phyloP scores from a whole-genome alignment of 2,888 invertebrate species.

The Heliconius cydno region DNA sequence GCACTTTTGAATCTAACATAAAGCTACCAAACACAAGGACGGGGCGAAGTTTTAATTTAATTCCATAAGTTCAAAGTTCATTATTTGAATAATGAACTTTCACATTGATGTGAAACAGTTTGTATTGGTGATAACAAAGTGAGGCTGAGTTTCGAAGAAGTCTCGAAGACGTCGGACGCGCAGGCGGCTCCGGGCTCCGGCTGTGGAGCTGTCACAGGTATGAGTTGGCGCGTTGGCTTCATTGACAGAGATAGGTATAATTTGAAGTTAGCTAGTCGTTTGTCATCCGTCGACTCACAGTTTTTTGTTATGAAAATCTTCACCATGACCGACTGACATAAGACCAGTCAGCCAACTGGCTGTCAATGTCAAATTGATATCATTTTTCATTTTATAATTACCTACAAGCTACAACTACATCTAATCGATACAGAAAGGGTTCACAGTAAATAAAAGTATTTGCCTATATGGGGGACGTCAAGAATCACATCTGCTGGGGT shows the following conservation, averaged over 20 bases:
- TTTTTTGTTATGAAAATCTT: too few relatives aligned
- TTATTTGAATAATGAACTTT: neutral
- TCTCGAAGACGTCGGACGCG: too few relatives aligned
- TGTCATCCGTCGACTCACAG: constrained; percentile 9
- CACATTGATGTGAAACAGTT: neutral
- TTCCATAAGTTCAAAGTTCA: neutral
- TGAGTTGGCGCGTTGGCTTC: too few relatives aligned
- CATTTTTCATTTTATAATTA: too few relatives aligned
- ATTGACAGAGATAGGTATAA: too few relatives aligned
- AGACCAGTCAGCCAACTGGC: neutral
- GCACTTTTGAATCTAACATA: too few relatives aligned
- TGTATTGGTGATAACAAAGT: neutral
- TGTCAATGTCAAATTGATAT: too few relatives aligned
- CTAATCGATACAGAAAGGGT: neutral
- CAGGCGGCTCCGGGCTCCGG: neutral
- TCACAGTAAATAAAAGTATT: neutral
- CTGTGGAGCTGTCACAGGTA: neutral
- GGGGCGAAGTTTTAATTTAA: neutral
- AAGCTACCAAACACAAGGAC: too few relatives aligned
- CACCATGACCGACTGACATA: neutral
- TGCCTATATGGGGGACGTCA: neutral
- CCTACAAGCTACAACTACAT: neutral
- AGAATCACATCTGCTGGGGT: neutral
- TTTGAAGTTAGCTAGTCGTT: too few relatives aligned
- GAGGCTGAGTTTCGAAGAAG: neutral